Evolutionary conservation across 1,140 invertebrate genomes (phyloP).

Genomic region (Hypothenemus hampei): DNA sequence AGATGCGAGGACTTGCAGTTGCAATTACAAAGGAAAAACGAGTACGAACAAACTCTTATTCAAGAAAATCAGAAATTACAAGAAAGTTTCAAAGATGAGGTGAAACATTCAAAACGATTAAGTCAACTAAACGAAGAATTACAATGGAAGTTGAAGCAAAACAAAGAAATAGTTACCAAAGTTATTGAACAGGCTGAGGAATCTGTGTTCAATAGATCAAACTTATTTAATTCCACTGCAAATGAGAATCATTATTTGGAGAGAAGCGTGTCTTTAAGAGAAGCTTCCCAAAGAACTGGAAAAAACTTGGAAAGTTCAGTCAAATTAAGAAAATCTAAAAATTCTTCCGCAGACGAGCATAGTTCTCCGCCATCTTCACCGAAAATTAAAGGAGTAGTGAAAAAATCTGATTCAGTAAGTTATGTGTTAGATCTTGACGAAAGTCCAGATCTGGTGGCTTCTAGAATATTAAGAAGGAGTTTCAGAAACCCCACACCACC

Average conservation of each 20-base stretch:
- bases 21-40: constrained; percentile 57
- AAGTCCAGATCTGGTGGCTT: constrained; percentile 58
- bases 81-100: constrained; percentile 66
- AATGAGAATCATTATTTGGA: constrained; percentile 40
- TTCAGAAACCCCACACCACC: constrained; percentile 43
- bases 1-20: constrained; percentile 64
- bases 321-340: constrained; percentile 35
- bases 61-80: constrained; percentile 62
- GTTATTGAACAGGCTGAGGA: constrained; percentile 40
- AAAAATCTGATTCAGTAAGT: constrained; percentile 77
- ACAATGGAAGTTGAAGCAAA: constrained; percentile 75
- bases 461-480: constrained; percentile 53
- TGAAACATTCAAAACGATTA: constrained; percentile 69
- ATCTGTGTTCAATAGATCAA: constrained; percentile 33
- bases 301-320: constrained; percentile 15
- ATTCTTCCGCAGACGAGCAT: constrained; percentile 32
- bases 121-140: constrained; percentile 81
- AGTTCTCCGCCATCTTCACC: constrained; percentile 56
- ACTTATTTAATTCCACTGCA: constrained; percentile 37
- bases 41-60: constrained; percentile 48
- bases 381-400: constrained; percentile 72
- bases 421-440: constrained; percentile 78
- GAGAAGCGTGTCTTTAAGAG: constrained; percentile 35
- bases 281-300: too few species aligned
- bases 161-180: constrained; percentile 58